Conservation (phyloP, 2,888 invertebrate species). For the Sarcophaga rosellei region DNA sequence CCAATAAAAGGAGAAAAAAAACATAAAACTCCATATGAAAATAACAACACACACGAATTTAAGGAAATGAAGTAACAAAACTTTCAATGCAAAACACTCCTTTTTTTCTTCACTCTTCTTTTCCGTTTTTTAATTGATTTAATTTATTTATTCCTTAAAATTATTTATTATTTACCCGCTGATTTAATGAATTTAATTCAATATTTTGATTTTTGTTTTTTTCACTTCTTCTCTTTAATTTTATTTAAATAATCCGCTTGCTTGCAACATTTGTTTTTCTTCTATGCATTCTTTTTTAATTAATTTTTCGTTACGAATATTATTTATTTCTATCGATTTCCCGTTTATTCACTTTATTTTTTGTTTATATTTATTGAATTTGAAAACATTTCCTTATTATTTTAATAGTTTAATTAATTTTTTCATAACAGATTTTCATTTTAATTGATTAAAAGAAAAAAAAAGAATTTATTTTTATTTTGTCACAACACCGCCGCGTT, state of each 20-base stretch:
- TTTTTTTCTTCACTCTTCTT: background rate
- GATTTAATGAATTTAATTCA: background rate
- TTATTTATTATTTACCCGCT: background rate
- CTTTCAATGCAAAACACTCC: background rate
- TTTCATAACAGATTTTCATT: slow-evolving; percentile 35
- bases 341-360: slow-evolving; percentile 1
- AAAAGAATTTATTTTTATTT: slow-evolving; percentile 7
- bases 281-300: background rate
- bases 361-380: background rate
- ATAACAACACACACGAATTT: slow-evolving; percentile 45
- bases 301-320: background rate
- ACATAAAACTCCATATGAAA: background rate
- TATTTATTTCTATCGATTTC: background rate
- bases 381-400: background rate
- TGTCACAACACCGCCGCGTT: slow-evolving; percentile 53
- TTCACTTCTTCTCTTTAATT: background rate
- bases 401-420: slow-evolving; percentile 41
- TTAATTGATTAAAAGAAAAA: slow-evolving; percentile 28
- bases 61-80: slow-evolving; percentile 30
- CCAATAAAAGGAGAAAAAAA: no score
- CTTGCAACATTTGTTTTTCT: background rate
- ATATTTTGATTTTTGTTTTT: background rate
- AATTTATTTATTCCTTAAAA: background rate
- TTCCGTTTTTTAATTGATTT: background rate
- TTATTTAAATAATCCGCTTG: background rate